Conservation (phyloP, 1,140 invertebrate species). For the Phocides pigmalion region DNA sequence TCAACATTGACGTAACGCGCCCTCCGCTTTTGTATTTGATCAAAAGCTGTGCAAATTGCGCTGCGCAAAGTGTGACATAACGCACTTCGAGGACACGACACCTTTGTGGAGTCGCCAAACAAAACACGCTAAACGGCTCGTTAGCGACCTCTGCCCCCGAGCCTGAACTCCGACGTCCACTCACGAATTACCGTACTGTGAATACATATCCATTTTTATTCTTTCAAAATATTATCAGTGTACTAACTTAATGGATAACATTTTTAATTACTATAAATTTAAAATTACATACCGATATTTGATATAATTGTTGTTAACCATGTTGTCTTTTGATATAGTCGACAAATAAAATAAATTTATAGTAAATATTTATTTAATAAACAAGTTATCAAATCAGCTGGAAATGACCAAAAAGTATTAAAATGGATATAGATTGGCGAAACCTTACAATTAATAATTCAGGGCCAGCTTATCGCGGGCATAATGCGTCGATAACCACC, state of each 20-base stretch:
- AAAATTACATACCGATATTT: too few species aligned
- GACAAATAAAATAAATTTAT: too few species aligned
- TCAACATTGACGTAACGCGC: conserved; percentile 47
- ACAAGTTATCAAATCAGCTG: neutral
- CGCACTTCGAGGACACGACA: conserved; percentile 27
- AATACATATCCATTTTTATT: neutral
- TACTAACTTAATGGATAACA: too few species aligned
- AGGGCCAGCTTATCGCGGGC: conserved; percentile 9
- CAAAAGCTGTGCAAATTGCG: conserved; percentile 34
- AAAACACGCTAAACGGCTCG: conserved; percentile 22
- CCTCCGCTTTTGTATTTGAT: conserved; percentile 35
- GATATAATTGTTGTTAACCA: too few species aligned
- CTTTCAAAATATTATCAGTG: too few species aligned
- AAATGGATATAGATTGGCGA: conserved; percentile 5
- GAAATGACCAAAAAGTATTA: neutral
- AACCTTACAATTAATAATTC: conserved; percentile 14
- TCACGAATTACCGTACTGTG: neutral
- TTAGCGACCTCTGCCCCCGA: conserved; percentile 10
- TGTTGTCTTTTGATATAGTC: too few species aligned
- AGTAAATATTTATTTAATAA: too few species aligned
- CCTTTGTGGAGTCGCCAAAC: conserved; percentile 1
- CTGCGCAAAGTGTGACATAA: conserved; percentile 34
- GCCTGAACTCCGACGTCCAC: neutral
- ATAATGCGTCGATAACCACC: conserved; percentile 15
- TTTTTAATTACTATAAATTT: too few species aligned